Base-by-base conservation (phyloP, 2,888 invertebrate species). In the Macroteleia sp. region DNA sequence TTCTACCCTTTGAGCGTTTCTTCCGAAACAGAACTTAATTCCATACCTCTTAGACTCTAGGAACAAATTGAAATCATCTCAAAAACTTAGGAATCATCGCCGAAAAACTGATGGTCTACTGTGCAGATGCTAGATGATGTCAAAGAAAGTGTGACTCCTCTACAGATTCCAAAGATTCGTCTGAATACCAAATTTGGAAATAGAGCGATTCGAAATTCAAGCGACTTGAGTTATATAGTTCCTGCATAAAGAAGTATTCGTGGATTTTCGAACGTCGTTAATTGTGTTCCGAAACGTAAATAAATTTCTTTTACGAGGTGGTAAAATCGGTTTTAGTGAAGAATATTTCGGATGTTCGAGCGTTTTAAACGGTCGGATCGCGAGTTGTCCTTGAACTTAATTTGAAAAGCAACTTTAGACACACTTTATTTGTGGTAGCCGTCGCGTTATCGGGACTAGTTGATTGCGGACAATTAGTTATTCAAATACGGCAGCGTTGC, bases 381-480 rank as follows among this genome's bases (percentile, higher is more conserved):
- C 1, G 4, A 6, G 2, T 41, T 28, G 56, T 46, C 67, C 48
- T 76, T 76, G 62, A 69, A 62, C 57, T 57, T 19, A 25, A 57
- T 62, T 54, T 46, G 20, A 19, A 48, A 41, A 61, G 12, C 39
- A 28, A 32, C 20, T 42, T 39, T 14, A 12, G 6, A 3, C 34
- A 12, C n/a, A 22, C 6, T 56, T 57, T 34, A 8, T 41, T 48
- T 42, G 44, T 36, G 28, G 34, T 57, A 44, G 50, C 36, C 54
- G 57, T 32, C 14, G 52, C 56, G 67, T 75, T 61, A 61, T 67
- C 59, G 32, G 56, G 46, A 69, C 62, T 44, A 69, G 69, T 74
- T 73, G 36, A 76, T 74, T 75, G 54, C 69, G 57, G 42, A 74
- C 81, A 74, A 81, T 83, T 74, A 76, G 80, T 81, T 80, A 79